Base-by-base conservation (phyloP, 2,113 vertebrate species). In the Physeter macrocephalus region DNA sequence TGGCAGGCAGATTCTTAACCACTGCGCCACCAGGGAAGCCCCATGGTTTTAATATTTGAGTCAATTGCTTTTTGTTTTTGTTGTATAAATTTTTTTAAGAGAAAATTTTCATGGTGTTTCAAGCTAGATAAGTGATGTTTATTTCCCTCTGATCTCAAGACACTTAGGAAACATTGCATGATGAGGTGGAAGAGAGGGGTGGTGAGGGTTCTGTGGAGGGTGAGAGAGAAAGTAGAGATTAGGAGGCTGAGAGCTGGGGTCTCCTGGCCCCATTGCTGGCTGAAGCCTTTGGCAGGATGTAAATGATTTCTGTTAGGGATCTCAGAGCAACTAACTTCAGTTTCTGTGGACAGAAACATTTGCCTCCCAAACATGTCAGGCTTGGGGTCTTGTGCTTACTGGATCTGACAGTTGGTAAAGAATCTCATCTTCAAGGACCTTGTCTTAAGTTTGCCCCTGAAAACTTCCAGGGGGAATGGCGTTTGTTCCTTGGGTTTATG, bases 371-470 rank as follows among this genome's bases (percentile, higher is more conserved):
- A 77, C 23, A 66, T 34, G 59, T 82, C 62, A 86, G 59, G 31
- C 93, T 61, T 93, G 85, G 86, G 27, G 31, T 69, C 66, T 94
- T 46, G 18, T 83, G 67, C 10, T 82, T 87, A 86, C 64, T 90
- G 66, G 95, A 49, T 67, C 66, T 93, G 72, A 91, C 71, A 89
- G 29, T 66, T 93, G 78, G 86, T 82, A 66, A 96, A 82, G 84
- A 87, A 82, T 57, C 62, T 85, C 10, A 3, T 94, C 81, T 82
- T 77, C 54, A 90, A 77, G 41, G 88, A 88, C 17, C 8, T 71
- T 81, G 27, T 36, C 85, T 89, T 72, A 93, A 85, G 72, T 85
- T 90, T 93, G 67, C 36, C 36, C 41, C 57, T 72, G 39, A 69
- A 82, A 77, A 85, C 13, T 49, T 87, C 54, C 23, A 71, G 61